Evolutionary conservation across 2,113 vertebrate genomes (phyloP).

Genomic region (Lagopus leucura): DNA sequence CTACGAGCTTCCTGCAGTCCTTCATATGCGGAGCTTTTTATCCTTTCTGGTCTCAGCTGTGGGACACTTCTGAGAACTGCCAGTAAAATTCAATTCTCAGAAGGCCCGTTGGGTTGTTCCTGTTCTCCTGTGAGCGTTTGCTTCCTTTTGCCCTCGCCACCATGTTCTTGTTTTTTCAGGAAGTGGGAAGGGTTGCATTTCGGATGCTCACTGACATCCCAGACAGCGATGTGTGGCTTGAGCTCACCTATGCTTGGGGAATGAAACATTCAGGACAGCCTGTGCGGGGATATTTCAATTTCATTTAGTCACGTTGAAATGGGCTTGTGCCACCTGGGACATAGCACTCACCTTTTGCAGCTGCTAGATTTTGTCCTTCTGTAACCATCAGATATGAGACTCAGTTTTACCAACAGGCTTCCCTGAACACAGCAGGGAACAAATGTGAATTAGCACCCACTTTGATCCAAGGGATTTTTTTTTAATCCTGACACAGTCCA

Average conservation of each 20-base stretch:
- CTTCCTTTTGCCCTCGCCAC: not conserved
- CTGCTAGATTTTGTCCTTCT: not conserved
- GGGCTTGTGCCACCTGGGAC: not conserved
- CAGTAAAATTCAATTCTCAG: not conserved
- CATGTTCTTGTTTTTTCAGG: not conserved
- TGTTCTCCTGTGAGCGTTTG: not conserved
- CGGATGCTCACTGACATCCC: not conserved
- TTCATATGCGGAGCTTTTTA: not conserved
- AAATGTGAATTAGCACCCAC: not conserved
- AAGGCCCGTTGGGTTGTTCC: not conserved
- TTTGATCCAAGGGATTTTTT: constrained; percentile 28
- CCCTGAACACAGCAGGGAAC: not conserved
- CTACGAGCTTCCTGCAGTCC: not conserved
- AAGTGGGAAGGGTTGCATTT: not conserved
- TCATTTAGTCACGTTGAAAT: not conserved
- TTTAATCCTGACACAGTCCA: not conserved
- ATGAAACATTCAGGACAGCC: not conserved
- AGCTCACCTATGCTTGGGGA: not conserved
- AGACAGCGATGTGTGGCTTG: not conserved
- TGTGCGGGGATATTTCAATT: not conserved
- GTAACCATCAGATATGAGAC: not conserved
- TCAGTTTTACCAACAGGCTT: not conserved
- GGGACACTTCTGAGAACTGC: not conserved
- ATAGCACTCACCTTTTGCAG: not conserved
- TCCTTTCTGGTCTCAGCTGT: too few species aligned